Evolutionary conservation across 2,797 vertebrate genomes (phyloP), one percentile per base, ranked within the genome.

Genomic region (Spea hammondii): DNA sequence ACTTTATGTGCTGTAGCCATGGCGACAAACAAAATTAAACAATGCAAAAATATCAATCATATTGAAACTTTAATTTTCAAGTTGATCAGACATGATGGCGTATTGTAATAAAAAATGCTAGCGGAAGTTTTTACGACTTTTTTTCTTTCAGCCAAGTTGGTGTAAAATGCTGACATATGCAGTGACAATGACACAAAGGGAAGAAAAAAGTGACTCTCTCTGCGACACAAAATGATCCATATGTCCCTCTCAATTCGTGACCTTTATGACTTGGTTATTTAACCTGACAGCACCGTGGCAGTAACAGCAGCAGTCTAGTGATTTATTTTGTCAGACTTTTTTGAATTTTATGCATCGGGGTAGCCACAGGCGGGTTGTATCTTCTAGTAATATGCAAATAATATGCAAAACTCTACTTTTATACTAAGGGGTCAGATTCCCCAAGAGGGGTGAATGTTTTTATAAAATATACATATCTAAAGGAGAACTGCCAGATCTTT

Each of bases 211-310:
- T 68, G 53, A n/a, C 14, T 62, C 8, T 47, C 75, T 55, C 14
- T 47, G 5, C 64, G 57, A 64, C 53, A 62, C 12, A 62, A 6
- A 62, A 46, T 50, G 55, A 48, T n/a, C 67, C 66, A 70, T 77
- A 77, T 77, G 75, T 44, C 66, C n/a, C 14, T 12, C 44, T 55
- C 53, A 60, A 6, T 62, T 9, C 59, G n/a, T 62, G 59, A 69
- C 67, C 13, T 44, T 59, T 53, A n/a, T 14, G 59, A 48, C 75
- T 77, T 54, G n/a, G 70, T 70, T 70, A 70, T 60, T 50, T 60
- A 72, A 48, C 32, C 67, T 50, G 32, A 69, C 55, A 50, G 14
- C 14, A 9, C 45, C 49, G 74, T 53, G 45, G 17, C 32, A 13
- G 14, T 46, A 51, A 14, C 67, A 17, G 8, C 4, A 48, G 6